Base-by-base conservation (phyloP, 2,797 vertebrate species). In the Enteromius unitaeniatus region DNA sequence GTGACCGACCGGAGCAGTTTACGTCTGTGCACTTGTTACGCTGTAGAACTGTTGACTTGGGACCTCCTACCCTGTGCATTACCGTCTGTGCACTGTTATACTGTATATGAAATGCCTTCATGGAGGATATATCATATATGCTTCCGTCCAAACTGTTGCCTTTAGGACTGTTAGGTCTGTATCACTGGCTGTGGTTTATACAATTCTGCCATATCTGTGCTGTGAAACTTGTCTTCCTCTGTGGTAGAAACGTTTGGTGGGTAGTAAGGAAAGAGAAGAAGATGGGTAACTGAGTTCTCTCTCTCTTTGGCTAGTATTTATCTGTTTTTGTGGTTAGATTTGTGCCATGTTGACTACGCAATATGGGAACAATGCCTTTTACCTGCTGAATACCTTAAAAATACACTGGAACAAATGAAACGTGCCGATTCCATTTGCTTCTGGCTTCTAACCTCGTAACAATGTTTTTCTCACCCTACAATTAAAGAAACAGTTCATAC, bases 401-500 rank as follows among this genome's bases (percentile, higher is more conserved):
- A 93, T 89, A 95, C 95, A 95, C 95, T 95, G 94, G 93, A 96
- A 90, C 85, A 89, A 90, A 88, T 89, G 23, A 92, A 89, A 88
- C 23, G 47, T 45, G 26, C 23, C 1, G 51, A 60, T 31, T 81
- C 26, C 3, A n/a, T 47, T 31, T 40, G 28, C 28, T 73, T 73
- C n/a, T 21, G 31, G 26, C 37, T 42, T 64, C 62, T 55, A 53
- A 74, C 47, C 72, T 58, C 15, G 3, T 26, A 34, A 7, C 31
- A 37, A 26, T 37, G 21, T 60, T 78, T 62, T 64, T 78, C 17
- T 80, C 40, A 55, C 23, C 10, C 6, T 70, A 58, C 13, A 28
- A 69, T 80, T 58, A 58, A 79, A 79, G n/a, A 62, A 31, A 72
- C 55, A 47, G 45, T 40, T 51, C 42, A 74, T 37, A 62, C 67